Base-by-base conservation (phyloP, 2,797 vertebrate genomes). In the Anabacerthia variegaticeps region DNA sequence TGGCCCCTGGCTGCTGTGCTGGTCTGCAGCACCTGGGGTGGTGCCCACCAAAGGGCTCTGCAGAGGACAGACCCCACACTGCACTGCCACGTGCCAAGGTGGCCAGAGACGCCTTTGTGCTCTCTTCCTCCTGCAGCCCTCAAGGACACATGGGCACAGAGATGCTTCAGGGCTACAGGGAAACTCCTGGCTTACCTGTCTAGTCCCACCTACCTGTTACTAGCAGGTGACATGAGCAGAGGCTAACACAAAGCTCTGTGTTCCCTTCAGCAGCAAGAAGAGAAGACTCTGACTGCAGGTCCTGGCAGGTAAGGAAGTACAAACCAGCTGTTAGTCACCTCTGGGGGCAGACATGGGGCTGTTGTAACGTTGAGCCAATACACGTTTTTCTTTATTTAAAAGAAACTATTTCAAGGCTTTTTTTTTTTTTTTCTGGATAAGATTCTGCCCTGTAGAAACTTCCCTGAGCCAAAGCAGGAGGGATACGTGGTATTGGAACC, bases 221-320 rank as follows among this genome's bases (percentile, higher is more conserved):
- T 85, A 85, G 81, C 73, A 77, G 87, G 74, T 80, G 69, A 82
- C 21, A 11, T 1, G 20, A 78, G 67, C 68, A 75, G 86, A 86
- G 46, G 65, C 87, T 92, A 76, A 79, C 5, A 34, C 75, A 85
- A 30, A 91, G 59, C 84, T 78, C 58, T 7, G 2, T 44, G 41
- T 85, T 86, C 85, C 36, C 79, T 88, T 91, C 95, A 90, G 82
- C 62, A 93, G 63, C 43, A 58, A 65, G 84, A 91, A 71, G 58
- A 83, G 73, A 69, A 82, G 71, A 48, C 39, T 92, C 73, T 90
- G 48, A 79, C 80, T 82, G 88, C 72, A 88, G 75, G 20, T 94
- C 65, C 61, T 77, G 68, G 58, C 74, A 77, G 61, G 86, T 88
- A 93, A 92, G 86, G 67, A 92, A 68, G 74, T 68, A 71, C 6